phyloP scores from a whole-genome alignment of 2,797 vertebrate genomes.

The Anguilla marmorata region DNA sequence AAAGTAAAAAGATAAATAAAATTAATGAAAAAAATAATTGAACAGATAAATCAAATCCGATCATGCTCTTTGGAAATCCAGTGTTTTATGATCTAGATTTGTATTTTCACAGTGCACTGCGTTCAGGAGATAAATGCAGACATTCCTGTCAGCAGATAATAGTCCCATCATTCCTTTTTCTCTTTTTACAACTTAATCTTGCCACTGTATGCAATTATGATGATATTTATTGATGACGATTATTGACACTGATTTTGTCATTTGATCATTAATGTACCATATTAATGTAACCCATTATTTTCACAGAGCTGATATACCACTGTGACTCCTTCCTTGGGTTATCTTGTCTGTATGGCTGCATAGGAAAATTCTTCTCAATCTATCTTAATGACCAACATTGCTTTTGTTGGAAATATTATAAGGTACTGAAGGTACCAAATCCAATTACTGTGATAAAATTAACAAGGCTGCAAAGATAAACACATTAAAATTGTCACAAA shows the following conservation, averaged over 20 bases:
- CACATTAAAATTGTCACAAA: too few relatives aligned
- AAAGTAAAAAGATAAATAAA: not conserved
- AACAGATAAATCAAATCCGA: not conserved
- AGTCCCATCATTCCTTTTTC: not conserved
- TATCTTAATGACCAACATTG: too few relatives aligned
- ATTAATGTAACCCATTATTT: not conserved
- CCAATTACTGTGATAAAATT: too few relatives aligned
- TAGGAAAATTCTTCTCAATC: too few relatives aligned
- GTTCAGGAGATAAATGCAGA: not conserved
- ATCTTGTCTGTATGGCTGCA: too few relatives aligned
- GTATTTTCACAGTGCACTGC: not conserved
- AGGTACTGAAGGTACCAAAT: too few relatives aligned
- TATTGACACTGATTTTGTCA: not conserved
- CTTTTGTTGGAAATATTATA: too few relatives aligned
- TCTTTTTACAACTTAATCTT: not conserved
- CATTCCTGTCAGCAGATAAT: not conserved
- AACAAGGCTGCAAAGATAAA: too few relatives aligned
- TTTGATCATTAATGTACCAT: not conserved
- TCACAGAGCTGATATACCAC: too few relatives aligned
- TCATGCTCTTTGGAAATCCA: not conserved
- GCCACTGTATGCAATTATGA: not conserved
- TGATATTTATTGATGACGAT: not conserved
- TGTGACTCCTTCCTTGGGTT: too few relatives aligned
- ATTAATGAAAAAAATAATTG: not conserved
- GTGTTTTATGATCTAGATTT: not conserved